Percentiles rank a stretch among this genome's conserved stretches.
These are phyloP conservation scores for Rallus limicola DNA, from an alignment of 2,113 vertebrate species.

Conservation along the genomic window DNA sequence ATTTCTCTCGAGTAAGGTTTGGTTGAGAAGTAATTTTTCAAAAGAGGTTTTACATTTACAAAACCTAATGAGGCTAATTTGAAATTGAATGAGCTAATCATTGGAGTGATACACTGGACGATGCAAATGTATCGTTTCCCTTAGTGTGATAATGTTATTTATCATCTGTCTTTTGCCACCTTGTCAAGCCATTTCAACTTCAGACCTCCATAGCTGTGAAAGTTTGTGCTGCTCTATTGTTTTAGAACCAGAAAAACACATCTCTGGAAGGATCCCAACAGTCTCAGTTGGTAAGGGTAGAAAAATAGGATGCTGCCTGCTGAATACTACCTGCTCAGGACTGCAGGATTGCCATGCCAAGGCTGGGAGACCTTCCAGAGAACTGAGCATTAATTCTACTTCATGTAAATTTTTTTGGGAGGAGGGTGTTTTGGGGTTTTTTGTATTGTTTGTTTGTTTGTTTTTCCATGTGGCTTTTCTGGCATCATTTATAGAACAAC, in stretches of 20 bases:
- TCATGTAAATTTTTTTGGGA: neutral
- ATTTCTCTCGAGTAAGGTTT: neutral
- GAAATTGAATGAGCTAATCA: constrained; percentile 9
- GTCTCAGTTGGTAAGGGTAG: neutral
- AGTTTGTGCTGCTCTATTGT: neutral
- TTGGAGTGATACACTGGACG: neutral
- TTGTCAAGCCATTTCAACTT: neutral
- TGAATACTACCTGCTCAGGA: neutral
- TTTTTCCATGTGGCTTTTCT: neutral
- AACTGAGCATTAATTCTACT: neutral
- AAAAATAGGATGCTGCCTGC: neutral
- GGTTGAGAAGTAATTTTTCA: constrained; percentile 43
- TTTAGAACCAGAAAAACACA: neutral
- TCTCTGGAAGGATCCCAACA: neutral
- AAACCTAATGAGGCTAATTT: constrained; percentile 6
- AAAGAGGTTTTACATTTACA: neutral
- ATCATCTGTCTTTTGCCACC: neutral
- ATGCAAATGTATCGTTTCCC: neutral
- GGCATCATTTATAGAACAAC: neutral
- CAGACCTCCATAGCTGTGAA: neutral
- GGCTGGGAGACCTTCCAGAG: neutral
- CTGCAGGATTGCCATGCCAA: neutral
- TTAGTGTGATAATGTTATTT: neutral
- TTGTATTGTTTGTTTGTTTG: neutral
- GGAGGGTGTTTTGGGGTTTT: no score